Percentiles rank a stretch among this genome's conserved stretches.
Evolutionary conservation across 2,113 vertebrate species (phyloP).

Genomic region (Microtus ochrogaster): DNA sequence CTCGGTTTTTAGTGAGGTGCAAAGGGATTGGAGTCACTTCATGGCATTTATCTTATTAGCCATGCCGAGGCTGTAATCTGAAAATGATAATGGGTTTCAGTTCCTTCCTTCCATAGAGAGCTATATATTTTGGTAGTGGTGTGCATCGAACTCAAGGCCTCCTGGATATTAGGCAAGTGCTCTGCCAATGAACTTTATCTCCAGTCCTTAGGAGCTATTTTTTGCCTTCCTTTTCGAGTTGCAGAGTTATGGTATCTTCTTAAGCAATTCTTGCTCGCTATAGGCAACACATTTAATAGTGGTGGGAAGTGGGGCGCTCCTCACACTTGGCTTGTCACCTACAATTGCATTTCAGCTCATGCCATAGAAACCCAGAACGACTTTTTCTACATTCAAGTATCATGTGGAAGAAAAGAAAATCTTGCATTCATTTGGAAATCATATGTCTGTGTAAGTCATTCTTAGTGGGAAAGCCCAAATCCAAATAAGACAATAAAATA

Average conservation of each 20-base stretch:
- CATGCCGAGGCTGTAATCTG: slow-evolving; percentile 33
- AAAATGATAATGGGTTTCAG: background rate
- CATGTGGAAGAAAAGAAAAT: background rate
- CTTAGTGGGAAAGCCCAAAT: background rate
- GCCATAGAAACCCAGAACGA: background rate
- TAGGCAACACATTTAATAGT: slow-evolving; percentile 30
- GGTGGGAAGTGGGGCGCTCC: background rate
- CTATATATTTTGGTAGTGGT: background rate
- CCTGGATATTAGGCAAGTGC: background rate
- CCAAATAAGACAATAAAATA: slow-evolving; percentile 55
- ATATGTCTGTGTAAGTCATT: slow-evolving; percentile 31
- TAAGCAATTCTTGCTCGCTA: background rate
- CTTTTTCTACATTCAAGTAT: slow-evolving; percentile 9
- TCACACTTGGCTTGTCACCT: slow-evolving; percentile 19
- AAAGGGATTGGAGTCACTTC: background rate
- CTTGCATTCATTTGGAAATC: slow-evolving; percentile 46
- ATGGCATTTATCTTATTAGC: slow-evolving; percentile 11
- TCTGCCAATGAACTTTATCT: background rate
- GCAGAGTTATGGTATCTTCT: background rate
- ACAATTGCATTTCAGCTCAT: slow-evolving; percentile 6
- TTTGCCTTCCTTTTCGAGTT: background rate
- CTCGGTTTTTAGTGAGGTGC: background rate
- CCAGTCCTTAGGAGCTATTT: background rate
- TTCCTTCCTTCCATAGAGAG: background rate
- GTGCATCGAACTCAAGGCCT: background rate